Evolutionary conservation across 2,797 vertebrate genomes (phyloP).

Genomic region (Pyrocephalus nanus): DNA sequence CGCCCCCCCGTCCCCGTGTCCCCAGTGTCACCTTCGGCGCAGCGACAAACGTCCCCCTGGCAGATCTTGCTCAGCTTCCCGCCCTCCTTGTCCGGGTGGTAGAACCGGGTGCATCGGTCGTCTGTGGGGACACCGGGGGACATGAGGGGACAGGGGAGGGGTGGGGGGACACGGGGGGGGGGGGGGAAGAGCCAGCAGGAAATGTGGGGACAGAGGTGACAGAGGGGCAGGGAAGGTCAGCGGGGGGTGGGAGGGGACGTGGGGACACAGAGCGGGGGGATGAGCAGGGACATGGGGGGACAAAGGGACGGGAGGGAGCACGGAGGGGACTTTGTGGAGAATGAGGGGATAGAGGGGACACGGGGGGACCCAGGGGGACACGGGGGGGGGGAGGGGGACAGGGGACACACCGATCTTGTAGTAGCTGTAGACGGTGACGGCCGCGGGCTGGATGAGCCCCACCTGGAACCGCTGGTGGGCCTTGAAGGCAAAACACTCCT

Average conservation of each 20-base stretch:
- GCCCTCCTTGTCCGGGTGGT: background rate
- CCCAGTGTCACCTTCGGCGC: background rate
- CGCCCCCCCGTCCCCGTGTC: background rate
- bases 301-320: too few species aligned
- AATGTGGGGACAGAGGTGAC: too few species aligned
- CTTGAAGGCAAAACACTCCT: conserved; percentile 58
- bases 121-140: background rate
- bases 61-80: background rate
- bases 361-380: background rate
- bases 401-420: conserved; percentile 48
- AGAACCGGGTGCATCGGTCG: conserved; percentile 7
- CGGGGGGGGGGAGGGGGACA: too few species aligned
- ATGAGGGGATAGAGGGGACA: too few species aligned
- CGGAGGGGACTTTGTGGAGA: background rate
- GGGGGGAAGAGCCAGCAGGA: too few species aligned
- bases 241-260: too few species aligned
- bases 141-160: too few species aligned
- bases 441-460: conserved; percentile 72
- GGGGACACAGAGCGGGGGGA: too few species aligned
- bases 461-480: conserved; percentile 44
- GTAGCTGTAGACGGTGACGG: conserved; percentile 78
- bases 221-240: too few species aligned
- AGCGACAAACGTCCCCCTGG: background rate
- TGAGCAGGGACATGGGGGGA: background rate
- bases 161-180: too few species aligned